Evolutionary conservation across 2,888 invertebrate genomes (phyloP).

Genomic region (Ormyrus nitidulus): DNA sequence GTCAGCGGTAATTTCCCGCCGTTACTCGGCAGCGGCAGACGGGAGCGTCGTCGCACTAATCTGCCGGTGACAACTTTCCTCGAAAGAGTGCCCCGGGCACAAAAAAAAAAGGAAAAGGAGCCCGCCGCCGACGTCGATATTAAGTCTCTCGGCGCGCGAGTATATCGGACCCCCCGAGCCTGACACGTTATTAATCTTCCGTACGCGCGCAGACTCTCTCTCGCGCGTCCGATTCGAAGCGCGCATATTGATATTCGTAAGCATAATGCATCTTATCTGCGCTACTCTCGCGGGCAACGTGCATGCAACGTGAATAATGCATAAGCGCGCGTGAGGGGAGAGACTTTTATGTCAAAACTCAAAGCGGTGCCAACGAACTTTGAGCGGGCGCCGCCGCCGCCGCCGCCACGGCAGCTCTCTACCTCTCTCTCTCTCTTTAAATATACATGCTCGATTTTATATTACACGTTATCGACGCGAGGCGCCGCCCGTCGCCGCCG

Average conservation of each 20-base stretch:
- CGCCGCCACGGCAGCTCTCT: not conserved
- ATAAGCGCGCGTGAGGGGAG: slow-evolving; percentile 33
- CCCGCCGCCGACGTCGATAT: too few species aligned
- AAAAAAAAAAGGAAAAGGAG: too few species aligned
- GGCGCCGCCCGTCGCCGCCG: not conserved
- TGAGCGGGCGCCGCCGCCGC: not conserved
- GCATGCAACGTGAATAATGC: slow-evolving; percentile 64
- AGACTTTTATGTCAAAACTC: slow-evolving; percentile 34
- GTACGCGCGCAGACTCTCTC: not conserved
- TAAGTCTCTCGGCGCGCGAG: not conserved
- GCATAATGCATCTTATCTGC: slow-evolving; percentile 61
- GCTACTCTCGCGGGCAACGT: slow-evolving; percentile 49
- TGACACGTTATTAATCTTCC: slow-evolving; percentile 39
- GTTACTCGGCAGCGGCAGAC: too few species aligned
- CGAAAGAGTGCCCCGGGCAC: too few species aligned
- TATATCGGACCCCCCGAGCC: not conserved
- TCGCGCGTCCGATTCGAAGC: slow-evolving; percentile 40
- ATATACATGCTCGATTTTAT: slow-evolving; percentile 53
- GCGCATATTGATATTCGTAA: slow-evolving; percentile 66
- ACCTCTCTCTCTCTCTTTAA: slow-evolving; percentile 24
- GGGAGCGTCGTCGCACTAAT: too few species aligned
- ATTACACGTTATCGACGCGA: slow-evolving; percentile 39
- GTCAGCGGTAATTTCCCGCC: too few species aligned
- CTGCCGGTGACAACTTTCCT: too few species aligned
- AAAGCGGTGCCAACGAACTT: slow-evolving; percentile 33